Percentiles rank a stretch among this genome's conserved stretches.
These are phyloP conservation scores for Pao palembangensis DNA, from an alignment of 2,113 vertebrate species.

Conservation along the genomic window DNA sequence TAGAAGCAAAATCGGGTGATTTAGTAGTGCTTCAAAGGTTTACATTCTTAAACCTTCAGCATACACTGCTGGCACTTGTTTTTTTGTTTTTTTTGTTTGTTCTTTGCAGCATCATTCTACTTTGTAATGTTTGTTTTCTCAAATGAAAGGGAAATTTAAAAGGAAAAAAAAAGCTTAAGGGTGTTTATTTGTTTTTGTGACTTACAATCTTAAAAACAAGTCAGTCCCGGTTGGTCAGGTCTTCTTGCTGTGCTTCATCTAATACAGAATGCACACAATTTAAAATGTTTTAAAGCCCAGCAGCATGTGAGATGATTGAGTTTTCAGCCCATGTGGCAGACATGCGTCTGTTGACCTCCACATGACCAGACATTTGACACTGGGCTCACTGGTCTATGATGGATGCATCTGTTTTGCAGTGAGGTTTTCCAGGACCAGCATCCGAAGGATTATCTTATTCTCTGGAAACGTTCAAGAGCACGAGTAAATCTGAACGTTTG, in stretches of 20 bases:
- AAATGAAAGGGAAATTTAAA: too few species aligned
- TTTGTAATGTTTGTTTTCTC: neutral
- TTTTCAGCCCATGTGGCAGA: neutral
- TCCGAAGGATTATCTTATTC: neutral
- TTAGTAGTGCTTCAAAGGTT: neutral
- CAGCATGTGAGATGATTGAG: neutral
- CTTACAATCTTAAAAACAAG: too few species aligned
- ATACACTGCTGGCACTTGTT: neutral
- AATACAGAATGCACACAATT: too few species aligned
- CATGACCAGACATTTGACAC: constrained; percentile 17
- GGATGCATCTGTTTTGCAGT: constrained; percentile 9
- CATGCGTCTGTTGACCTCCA: neutral
- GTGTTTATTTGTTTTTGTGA: too few species aligned
- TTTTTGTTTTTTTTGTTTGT: neutral
- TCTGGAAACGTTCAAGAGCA: too few species aligned
- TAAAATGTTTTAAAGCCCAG: too few species aligned
- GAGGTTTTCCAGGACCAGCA: neutral
- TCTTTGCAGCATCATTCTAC: neutral
- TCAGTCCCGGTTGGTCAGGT: too few species aligned
- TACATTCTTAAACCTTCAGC: neutral
- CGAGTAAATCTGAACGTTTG: neutral
- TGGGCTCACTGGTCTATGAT: constrained; percentile 2
- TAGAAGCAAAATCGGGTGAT: neutral
- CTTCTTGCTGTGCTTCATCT: too few species aligned
- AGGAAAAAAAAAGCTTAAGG: too few species aligned